Percentiles rank a stretch among this genome's conserved stretches.
Conservation (phyloP, 2,113 vertebrate species). For the Takifugu flavidus region DNA sequence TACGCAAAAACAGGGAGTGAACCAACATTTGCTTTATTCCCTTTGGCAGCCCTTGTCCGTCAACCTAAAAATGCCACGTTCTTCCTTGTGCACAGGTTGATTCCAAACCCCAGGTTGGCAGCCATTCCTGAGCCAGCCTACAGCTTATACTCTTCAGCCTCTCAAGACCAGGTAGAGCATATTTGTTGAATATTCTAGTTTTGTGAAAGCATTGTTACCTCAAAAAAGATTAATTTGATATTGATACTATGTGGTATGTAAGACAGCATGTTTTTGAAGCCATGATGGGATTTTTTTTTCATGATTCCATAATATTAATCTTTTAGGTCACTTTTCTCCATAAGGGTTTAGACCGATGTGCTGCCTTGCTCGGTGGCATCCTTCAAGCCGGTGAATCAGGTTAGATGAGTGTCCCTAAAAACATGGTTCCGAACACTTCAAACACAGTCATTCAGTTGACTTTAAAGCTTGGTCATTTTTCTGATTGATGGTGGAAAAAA, state of each 20-base stretch:
- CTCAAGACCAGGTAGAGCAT: slow-evolving; percentile 81
- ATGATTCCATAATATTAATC: not conserved
- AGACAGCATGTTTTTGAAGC: not conserved
- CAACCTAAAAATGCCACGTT: not conserved
- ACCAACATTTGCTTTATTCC: accelerated
- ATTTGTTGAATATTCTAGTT: not conserved
- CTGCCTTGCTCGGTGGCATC: slow-evolving; percentile 81
- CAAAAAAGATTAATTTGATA: too few species aligned
- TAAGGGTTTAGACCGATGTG: slow-evolving; percentile 83
- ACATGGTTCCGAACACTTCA: too few species aligned
- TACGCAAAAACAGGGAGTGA: slow-evolving; percentile 41
- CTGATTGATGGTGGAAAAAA: not conserved
- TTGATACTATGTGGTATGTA: too few species aligned
- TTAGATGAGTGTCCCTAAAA: slow-evolving; percentile 34
- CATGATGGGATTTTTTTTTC: not conserved
- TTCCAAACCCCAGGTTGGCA: slow-evolving; percentile 27
- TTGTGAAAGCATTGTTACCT: too few species aligned
- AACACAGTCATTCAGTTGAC: too few species aligned
- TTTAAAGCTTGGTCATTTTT: not conserved
- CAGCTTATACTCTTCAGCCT: slow-evolving; percentile 80
- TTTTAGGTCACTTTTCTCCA: slow-evolving; percentile 76
- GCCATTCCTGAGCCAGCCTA: slow-evolving; percentile 66
- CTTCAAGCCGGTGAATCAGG: slow-evolving; percentile 80
- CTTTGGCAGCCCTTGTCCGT: not conserved
- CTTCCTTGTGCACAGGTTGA: slow-evolving; percentile 42